A percentile compares a stretch with the other conserved stretches of the same genome.
phyloP scores from a whole-genome alignment of 2,113 vertebrate species.

The Ptilonorhynchus violaceus region DNA sequence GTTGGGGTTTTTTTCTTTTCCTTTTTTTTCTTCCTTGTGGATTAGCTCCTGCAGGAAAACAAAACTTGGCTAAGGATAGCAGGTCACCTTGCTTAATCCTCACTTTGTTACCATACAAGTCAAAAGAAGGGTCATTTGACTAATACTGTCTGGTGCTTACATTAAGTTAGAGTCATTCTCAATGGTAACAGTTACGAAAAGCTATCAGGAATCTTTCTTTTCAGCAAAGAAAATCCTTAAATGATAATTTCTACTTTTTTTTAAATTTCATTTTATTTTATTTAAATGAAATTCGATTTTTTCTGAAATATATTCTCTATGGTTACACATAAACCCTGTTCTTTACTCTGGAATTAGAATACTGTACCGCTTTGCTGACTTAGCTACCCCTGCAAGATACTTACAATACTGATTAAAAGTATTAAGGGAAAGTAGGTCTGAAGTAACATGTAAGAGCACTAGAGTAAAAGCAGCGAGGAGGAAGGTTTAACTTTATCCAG shows the following conservation, averaged over 20 bases:
- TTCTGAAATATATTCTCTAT: neutral
- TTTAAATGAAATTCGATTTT: neutral
- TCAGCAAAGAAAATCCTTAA: neutral
- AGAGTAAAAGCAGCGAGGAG: neutral
- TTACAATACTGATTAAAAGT: neutral
- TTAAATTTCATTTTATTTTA: neutral
- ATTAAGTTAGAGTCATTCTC: neutral
- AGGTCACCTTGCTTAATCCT: neutral
- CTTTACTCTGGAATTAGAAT: neutral
- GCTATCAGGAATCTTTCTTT: neutral
- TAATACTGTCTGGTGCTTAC: neutral
- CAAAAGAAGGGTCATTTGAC: neutral
- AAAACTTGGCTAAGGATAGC: neutral
- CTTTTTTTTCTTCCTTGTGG: neutral
- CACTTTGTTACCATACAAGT: neutral
- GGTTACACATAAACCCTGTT: neutral
- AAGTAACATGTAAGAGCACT: neutral
- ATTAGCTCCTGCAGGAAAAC: neutral
- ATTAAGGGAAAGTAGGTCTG: neutral
- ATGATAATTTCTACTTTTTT: neutral
- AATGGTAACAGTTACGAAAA: neutral
- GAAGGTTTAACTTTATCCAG: neutral
- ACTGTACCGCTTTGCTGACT: neutral
- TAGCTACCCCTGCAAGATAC: neutral
- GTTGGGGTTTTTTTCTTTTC: fast-evolving